phyloP scores from a whole-genome alignment of 1,140 invertebrate species.

The Sinella curviseta region DNA sequence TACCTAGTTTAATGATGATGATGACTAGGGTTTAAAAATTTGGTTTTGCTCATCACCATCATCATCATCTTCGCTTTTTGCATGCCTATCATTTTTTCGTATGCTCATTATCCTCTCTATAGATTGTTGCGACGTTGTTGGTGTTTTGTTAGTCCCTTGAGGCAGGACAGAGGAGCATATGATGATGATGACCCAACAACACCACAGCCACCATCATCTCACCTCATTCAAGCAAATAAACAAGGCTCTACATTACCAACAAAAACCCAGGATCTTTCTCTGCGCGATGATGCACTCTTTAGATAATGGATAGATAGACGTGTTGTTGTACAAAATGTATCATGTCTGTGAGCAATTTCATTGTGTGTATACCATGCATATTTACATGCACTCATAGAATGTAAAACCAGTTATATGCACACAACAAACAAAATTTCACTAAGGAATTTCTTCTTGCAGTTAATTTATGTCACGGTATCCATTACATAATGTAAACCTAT shows the following conservation, averaged over 20 bases:
- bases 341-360: too few relatives aligned
- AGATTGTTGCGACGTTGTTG: neutral
- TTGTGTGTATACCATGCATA: too few relatives aligned
- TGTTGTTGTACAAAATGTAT: neutral
- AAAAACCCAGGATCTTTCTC: too few relatives aligned
- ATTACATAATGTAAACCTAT: constrained; percentile 44
- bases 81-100: too few relatives aligned
- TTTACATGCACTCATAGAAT: too few relatives aligned
- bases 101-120: neutral
- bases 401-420: neutral
- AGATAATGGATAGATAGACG: neutral
- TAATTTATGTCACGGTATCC: constrained; percentile 37
- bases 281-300: too few relatives aligned
- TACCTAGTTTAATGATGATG: too few relatives aligned
- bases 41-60: too few relatives aligned
- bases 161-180: neutral
- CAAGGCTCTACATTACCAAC: too few relatives aligned
- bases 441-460: neutral
- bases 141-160: constrained; percentile 10
- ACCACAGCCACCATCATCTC: neutral
- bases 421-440: neutral
- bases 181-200: neutral
- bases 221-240: neutral
- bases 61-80: too few relatives aligned
- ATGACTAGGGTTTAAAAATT: too few relatives aligned